Percentiles rank a stretch among this genome's conserved stretches.
phyloP scores from a whole-genome alignment of 2,888 invertebrate genomes.

The Laspeyria flexula region DNA sequence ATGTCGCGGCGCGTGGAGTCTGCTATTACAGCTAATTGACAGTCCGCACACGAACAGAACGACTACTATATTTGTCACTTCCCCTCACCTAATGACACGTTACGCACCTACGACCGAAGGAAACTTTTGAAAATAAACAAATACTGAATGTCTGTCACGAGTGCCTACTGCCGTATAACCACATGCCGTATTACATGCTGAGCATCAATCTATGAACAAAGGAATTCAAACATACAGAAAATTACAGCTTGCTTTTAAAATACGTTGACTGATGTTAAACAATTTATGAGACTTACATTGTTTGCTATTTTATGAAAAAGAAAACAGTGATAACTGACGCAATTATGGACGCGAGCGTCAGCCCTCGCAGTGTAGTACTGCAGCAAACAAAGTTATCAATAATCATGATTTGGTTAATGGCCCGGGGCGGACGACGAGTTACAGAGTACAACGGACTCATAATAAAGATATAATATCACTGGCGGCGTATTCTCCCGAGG shows the following conservation, averaged over 20 bases:
- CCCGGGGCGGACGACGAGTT: conserved; percentile 63
- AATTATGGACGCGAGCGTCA: conserved; percentile 19
- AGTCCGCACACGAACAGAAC: conserved; percentile 70
- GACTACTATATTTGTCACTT: conserved; percentile 80
- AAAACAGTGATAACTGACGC: conserved; percentile 10
- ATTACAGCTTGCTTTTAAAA: conserved; percentile 1
- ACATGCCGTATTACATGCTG: conserved; percentile 31
- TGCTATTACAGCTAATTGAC: conserved; percentile 79
- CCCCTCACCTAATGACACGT: conserved; percentile 73
- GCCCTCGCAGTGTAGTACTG: conserved; percentile 40
- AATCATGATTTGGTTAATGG: conserved; percentile 80
- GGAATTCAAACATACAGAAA: conserved; percentile 7
- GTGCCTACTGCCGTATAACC: conserved; percentile 22
- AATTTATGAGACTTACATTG: not conserved
- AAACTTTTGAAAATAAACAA: conserved; percentile 69
- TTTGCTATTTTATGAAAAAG: conserved; percentile 4
- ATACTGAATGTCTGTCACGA: conserved; percentile 39
- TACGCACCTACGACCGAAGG: conserved; percentile 53
- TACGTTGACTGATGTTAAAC: not conserved
- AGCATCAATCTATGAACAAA: conserved; percentile 27
- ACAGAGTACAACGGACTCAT: conserved; percentile 69
- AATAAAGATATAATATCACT: conserved; percentile 84
- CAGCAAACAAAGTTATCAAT: conserved; percentile 79
- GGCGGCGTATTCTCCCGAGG: conserved; percentile 77
- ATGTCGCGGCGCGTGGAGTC: conserved; percentile 65